Conservation (phyloP, 2,888 invertebrate genomes). For the Pristionchus entomophagus region DNA sequence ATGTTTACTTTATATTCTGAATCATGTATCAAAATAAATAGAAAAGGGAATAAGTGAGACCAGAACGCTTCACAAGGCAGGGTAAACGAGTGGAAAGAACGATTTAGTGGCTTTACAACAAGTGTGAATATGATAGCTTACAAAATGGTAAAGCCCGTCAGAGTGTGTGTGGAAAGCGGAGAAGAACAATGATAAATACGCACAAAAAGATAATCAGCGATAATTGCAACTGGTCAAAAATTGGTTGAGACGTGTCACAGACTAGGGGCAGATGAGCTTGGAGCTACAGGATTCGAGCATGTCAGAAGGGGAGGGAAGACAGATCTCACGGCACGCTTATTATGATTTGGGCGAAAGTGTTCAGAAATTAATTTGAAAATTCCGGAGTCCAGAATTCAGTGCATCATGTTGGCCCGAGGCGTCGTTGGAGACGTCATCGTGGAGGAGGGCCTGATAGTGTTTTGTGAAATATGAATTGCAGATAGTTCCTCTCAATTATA, state of each 20-base stretch:
- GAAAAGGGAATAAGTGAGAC: not conserved
- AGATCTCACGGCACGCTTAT: slow-evolving; percentile 39
- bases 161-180: not conserved
- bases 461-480: too few relatives aligned
- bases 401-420: not conserved
- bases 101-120: not conserved
- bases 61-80: slow-evolving; percentile 32
- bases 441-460: not conserved
- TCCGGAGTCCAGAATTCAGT: not conserved
- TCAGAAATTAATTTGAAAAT: not conserved
- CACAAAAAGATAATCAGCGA: too few relatives aligned
- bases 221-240: not conserved
- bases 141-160: slow-evolving; percentile 12
- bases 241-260: not conserved
- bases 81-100: not conserved
- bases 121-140: not conserved
- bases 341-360: not conserved
- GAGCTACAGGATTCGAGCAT: not conserved
- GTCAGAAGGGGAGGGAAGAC: not conserved
- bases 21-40: not conserved
- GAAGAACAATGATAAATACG: not conserved
- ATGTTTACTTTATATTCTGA: too few relatives aligned
- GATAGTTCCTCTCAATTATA: too few relatives aligned
- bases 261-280: not conserved
- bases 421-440: slow-evolving; percentile 8